phyloP scores from a whole-genome alignment of 2,113 vertebrate genomes.

The Steatornis caripensis region DNA sequence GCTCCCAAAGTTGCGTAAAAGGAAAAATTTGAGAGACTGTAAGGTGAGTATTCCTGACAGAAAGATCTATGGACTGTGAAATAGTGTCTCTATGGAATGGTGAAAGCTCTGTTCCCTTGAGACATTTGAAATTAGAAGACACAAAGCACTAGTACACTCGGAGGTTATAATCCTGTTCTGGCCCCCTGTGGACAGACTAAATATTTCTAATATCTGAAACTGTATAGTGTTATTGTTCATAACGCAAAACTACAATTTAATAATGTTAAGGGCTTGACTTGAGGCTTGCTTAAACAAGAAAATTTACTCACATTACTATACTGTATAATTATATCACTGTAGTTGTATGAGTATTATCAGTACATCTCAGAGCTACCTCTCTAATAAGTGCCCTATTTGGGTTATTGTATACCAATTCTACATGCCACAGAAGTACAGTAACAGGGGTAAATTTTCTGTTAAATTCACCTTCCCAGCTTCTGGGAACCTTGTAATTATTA shows the following conservation, averaged over 20 bases:
- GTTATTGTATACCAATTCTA: neutral
- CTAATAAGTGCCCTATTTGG: neutral
- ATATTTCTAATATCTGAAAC: neutral
- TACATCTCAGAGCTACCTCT: neutral
- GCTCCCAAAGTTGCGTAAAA: constrained; percentile 61
- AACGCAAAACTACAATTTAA: neutral
- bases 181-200: neutral
- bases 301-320: neutral
- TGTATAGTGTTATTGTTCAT: neutral
- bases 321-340: neutral
- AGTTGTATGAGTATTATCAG: neutral
- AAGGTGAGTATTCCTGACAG: constrained; percentile 37
- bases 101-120: neutral
- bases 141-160: neutral
- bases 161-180: neutral
- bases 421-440: neutral
- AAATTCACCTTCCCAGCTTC: neutral
- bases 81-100: constrained; percentile 8
- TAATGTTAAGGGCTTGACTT: neutral
- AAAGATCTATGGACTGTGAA: constrained; percentile 36
- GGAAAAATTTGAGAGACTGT: neutral
- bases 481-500: neutral
- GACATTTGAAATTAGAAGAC: constrained; percentile 51
- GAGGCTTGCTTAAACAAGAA: neutral
- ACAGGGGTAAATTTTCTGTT: neutral